Evolutionary conservation across 2,113 vertebrate species (phyloP), one percentile per base, ranked within the genome.

Genomic region (Pipa parva): DNA sequence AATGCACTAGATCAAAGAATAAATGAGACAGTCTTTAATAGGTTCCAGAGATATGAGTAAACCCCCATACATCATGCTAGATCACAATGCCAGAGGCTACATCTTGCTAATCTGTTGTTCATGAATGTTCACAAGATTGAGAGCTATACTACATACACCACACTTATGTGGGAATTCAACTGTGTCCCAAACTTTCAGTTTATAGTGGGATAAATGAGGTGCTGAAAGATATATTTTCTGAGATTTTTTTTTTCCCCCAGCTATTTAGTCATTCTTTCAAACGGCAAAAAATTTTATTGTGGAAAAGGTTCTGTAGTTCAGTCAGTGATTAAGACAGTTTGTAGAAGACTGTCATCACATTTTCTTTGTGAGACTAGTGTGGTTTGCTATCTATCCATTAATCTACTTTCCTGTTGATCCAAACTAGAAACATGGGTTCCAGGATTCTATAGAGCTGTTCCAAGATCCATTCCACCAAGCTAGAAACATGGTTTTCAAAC

Each of bases 111-210:
- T 60, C 46, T 51, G 65, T 59, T 45, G 46, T 51, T 59, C 56
- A 68, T 68, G 58, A 68, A 68, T 68, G 65, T 67, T 67, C 64
- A 58, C 18, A 66, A 66, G 54, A 66, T 67, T 59, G 42, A 68
- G 65, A 59, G 57, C 4, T 28, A 28, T 48, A 24, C 31, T 22
- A 24, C 31, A 9, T 26, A 26, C 51, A 20, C 22, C 54, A 7
- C 7, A 18, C 37, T 33, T 48, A 27, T 42, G 36, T 39, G 26
- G 39, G 29, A 66, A 67, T 51, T 51, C 65, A 29, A 58, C 29
- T 31, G 29, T 49, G 59, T 68, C 50, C 42, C 64, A 13, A 3
- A 3, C 17, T 29, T 57, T 18, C 46, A 20, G 31, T 51, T 52
- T 59, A 50, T 15, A 59, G 45, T 60, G 45, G 65, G 46, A 68